Conservation (phyloP, 2,888 invertebrate genomes). For the Caenorhabditis imperialis region DNA sequence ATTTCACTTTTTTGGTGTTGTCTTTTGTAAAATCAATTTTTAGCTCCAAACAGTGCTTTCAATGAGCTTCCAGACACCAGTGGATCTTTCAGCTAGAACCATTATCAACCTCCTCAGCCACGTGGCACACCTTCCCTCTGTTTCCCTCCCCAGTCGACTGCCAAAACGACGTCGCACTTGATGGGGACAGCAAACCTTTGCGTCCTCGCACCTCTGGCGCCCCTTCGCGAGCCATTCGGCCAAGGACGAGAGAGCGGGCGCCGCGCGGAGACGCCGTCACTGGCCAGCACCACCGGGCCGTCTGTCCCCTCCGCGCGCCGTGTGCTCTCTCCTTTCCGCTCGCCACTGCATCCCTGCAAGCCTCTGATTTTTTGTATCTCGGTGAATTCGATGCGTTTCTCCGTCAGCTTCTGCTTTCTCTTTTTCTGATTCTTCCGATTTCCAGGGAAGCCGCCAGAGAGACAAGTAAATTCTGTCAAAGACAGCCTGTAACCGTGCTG, state of each 20-base stretch:
- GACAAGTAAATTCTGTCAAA: background rate
- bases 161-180: slow-evolving; percentile 30
- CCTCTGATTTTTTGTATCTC: too few relatives aligned
- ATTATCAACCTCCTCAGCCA: slow-evolving; percentile 2
- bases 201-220: slow-evolving; percentile 1
- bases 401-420: background rate
- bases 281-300: slow-evolving; percentile 27
- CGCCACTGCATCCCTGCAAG: too few relatives aligned
- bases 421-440: background rate
- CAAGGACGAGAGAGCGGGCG: slow-evolving; percentile 12
- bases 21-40: too few relatives aligned
- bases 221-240: slow-evolving; percentile 14
- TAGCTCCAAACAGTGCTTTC: too few relatives aligned
- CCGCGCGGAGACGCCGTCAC: slow-evolving; percentile 10
- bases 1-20: too few relatives aligned
- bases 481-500: too few relatives aligned
- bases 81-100: too few relatives aligned
- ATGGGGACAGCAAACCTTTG: slow-evolving; percentile 14
- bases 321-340: background rate
- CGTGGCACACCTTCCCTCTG: background rate
- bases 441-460: background rate
- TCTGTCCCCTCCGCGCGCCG: slow-evolving; percentile 1
- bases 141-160: background rate
- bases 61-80: too few relatives aligned
- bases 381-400: background rate